Conservation (phyloP, 2,113 vertebrate genomes). For the Phylloscopus whistleri region DNA sequence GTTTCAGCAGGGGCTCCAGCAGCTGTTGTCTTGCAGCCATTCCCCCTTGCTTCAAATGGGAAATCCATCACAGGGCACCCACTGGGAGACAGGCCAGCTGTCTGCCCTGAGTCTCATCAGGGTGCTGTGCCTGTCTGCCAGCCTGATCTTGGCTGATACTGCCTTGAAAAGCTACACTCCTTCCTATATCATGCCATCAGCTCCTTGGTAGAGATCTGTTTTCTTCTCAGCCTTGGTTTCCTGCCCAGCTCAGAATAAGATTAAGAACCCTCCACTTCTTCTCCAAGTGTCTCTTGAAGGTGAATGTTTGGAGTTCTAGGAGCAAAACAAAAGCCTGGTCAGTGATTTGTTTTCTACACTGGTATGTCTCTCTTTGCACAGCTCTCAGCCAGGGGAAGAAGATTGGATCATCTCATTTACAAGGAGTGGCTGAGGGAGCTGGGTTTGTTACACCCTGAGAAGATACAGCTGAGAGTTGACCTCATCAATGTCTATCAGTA, state of each 20-base stretch:
- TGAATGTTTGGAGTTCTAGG: background rate
- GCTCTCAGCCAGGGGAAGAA: background rate
- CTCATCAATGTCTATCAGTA: background rate
- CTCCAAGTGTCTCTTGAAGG: background rate
- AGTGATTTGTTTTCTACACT: background rate
- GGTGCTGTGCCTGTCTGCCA: background rate
- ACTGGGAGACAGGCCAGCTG: background rate
- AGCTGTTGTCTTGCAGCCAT: background rate
- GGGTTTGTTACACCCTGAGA: background rate
- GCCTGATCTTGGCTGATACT: background rate
- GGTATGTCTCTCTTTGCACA: background rate
- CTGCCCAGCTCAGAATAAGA: background rate
- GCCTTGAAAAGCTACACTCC: background rate
- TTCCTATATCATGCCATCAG: background rate
- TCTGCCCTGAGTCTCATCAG: background rate
- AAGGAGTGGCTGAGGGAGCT: background rate
- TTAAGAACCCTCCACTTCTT: background rate
- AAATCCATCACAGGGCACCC: background rate
- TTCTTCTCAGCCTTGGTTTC: background rate
- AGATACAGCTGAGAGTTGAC: background rate
- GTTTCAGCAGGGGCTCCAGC: background rate
- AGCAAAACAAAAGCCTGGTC: background rate
- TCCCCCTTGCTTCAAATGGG: background rate
- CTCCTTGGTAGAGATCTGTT: background rate
- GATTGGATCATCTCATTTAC: background rate